Evolutionary conservation across 2,797 vertebrate species (phyloP), one percentile per base, ranked within the genome.

Genomic region (Erpetoichthys calabaricus): DNA sequence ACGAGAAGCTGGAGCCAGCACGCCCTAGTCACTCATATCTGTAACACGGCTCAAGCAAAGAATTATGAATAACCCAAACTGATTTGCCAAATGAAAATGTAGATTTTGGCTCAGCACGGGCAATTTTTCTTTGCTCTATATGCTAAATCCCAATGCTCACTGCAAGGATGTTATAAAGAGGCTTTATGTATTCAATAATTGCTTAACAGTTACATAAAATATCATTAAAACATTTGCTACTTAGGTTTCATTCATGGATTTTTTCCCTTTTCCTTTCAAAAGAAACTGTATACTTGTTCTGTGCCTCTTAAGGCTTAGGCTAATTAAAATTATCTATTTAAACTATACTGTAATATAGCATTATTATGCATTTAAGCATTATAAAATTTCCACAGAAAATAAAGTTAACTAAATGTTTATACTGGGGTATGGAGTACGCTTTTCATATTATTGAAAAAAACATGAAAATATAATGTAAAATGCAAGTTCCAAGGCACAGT

Each of bases 81-180:
- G 69, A 80, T 84, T 81, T 78, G 81, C 86, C 87, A 90, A 90
- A 87, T 59, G 78, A 86, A 90, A 90, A 86, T 91, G 89, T 92
- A 87, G 86, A 79, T 89, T 86, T 93, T 93, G 90, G 91, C 89
- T 75, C 60, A 25, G 63, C 64, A 59, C 73, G 62, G 72, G 66
- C 74, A 73, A 78, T 76, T 76, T 73, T 74, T 80, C 75, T 72
- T 78, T 75, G 73, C 75, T 79, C 73, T 81, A 80, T 75, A 73
- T 67, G 67, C 64, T 57, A 78, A 76, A 82, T 80, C 80, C 76
- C 68, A 53, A 80, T 63, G 70, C 79, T 59, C 68, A 51, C 58
- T 6, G 68, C 74, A 72, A 64, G 76, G 81, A 84, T 80, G 79
- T 73, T 81, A 85, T 86, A 88, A 90, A 86, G 86, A 76, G 74